These are phyloP conservation scores for Cynaeus angustus DNA, from an alignment of 2,888 invertebrate species.

Conservation along the genomic window DNA sequence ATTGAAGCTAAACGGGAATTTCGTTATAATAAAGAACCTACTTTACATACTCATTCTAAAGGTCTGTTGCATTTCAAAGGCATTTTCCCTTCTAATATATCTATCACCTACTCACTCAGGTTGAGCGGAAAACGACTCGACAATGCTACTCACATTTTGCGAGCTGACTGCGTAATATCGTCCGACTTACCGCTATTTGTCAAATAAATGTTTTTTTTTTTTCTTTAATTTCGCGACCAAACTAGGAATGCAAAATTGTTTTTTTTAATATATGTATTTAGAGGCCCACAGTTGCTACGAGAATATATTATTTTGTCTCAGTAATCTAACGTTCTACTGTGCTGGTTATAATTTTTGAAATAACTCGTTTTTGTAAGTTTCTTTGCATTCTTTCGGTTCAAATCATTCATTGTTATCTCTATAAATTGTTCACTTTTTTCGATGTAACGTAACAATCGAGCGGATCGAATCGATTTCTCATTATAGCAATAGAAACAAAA, in stretches of 20 bases:
- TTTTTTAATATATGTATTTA: no score
- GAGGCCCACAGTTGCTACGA: no score
- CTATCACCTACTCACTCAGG: constrained; percentile 62
- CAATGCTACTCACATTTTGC: constrained; percentile 55
- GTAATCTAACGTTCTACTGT: no score
- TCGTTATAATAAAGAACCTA: constrained; percentile 67
- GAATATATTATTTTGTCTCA: no score
- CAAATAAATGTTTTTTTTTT: constrained; percentile 21
- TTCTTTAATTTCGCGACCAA: constrained; percentile 1
- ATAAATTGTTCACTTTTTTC: constrained; percentile 32
- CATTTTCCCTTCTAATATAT: constrained; percentile 65
- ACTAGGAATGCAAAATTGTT: no score
- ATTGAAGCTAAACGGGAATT: constrained; percentile 66
- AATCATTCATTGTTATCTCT: constrained; percentile 39
- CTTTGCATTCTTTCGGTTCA: background rate
- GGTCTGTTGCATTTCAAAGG: constrained; percentile 66
- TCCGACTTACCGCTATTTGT: constrained; percentile 22
- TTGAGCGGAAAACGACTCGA: constrained; percentile 57
- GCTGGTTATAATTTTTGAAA: constrained; percentile 1
- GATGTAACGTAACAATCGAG: constrained; percentile 42
- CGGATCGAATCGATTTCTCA: constrained; percentile 47
- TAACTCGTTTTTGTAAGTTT: constrained; percentile 6
- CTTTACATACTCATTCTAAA: constrained; percentile 68
- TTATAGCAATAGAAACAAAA: constrained; percentile 37
- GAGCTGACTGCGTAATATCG: constrained; percentile 26